Evolutionary conservation across 2,888 invertebrate species (phyloP), one percentile per base, ranked within the genome.

Genomic region (Laspeyria flexula): DNA sequence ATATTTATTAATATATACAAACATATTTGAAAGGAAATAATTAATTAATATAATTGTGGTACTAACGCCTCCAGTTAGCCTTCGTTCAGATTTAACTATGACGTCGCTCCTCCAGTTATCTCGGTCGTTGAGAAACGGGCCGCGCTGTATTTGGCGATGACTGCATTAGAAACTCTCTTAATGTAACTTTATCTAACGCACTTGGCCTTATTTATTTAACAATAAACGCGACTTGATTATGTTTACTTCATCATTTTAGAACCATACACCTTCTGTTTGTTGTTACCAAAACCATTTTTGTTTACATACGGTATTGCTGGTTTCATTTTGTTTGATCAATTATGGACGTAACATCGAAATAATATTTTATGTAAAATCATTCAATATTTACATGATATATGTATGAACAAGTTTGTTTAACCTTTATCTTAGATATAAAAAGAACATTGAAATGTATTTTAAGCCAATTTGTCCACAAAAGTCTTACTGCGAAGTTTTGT

Each of bases 1-100:
- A 44, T 50, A 43, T 73, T 70, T 65, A 67, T 64, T 75, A 71
- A 81, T 81, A 60, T 73, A 79, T 79, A 76, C 76, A 79, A 77
- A 77, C 79, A 69, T 77, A 85, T 88, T 87, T 73, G 90, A 90
- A 90, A 89, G 88, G 88, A 88, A 86, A 88, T 88, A 86, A 86
- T 86, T 87, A 88, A 87, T 87, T 85, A 78, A 83, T 81, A 84
- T 86, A 87, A 88, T 89, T 86, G 84, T 72, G 81, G 77, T 77
- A 79, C 82, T 77, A 80, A 86, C 90, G 88, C 90, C 90, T 79
- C 85, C 88, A 81, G 83, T 75, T 77, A 87, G 85, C 90, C 91
- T 91, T 90, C 90, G 79, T 70, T 79, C 77, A 78, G 79, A 85
- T 88, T 88, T 87, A 89, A 81, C 80, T 75, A 85, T 90, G 89